Base-by-base conservation (phyloP, 2,888 invertebrate genomes). In the Ornithoptera priamus region DNA sequence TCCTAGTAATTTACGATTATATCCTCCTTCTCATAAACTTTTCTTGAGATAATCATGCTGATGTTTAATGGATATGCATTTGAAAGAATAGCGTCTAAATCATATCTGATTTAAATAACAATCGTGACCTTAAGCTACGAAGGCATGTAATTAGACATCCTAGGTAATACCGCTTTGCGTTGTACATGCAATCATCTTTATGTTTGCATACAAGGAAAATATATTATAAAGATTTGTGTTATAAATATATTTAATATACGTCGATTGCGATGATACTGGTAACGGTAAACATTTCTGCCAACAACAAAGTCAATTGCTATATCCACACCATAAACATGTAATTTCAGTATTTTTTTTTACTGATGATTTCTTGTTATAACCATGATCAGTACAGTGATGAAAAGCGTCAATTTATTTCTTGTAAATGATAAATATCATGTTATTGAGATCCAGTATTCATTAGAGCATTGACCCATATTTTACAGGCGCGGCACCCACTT, bases 391-490 rank as follows among this genome's bases (percentile, higher is more conserved):
- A 53, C 50, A 5, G 15, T n/a, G 3, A 53, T n/a, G n/a, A 53
- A 18, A 2, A n/a, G 4, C 8, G 6, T 53, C 2, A 53, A n/a
- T 53, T 50, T 53, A 53, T 53, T 53, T 53, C n/a, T 6, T 53
- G n/a, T 18, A 53, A n/a, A 53, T 22, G 57, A 58, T 12, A 22
- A 22, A 22, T 58, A 12, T 56, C 18, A 6, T 15, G 6, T 58
- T 58, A 22, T 58, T 58, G 22, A 58, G 22, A 58, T 58, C 22
- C 59, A 50, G 57, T 46, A 60, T 64, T 57, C 22, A 65, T 69
- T 89, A 89, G 91, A 90, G 87, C 91, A 91, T 90, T 91, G 91
- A 90, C 91, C 91, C 77, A 92, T 77, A 86, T 90, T 85, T 76
- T 77, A 62, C 68, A 73, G 73, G 74, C 75, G 77, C 78, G 87